phyloP scores from a whole-genome alignment of 2,797 vertebrate species.

The Pantherophis vulpinus region DNA sequence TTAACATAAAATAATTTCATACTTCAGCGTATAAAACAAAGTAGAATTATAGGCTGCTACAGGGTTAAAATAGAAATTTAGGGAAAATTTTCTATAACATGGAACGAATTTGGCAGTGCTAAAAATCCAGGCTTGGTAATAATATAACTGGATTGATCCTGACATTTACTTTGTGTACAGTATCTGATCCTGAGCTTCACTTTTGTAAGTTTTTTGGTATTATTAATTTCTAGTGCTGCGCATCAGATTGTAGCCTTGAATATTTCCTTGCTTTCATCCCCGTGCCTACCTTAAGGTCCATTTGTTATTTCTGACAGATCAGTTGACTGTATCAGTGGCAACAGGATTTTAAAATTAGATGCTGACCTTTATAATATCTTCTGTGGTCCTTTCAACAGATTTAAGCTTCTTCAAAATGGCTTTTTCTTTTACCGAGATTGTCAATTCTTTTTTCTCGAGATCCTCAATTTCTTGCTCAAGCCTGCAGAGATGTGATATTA shows the following conservation, averaged over 20 bases:
- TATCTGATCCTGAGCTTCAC: neutral
- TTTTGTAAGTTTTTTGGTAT: neutral
- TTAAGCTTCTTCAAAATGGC: constrained; percentile 86
- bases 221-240: neutral
- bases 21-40: neutral
- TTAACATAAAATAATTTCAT: neutral
- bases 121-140: neutral
- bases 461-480: constrained; percentile 86
- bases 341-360: neutral
- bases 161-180: neutral
- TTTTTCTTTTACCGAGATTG: constrained; percentile 86
- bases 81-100: neutral
- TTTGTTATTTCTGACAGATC: neutral
- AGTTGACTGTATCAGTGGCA: neutral
- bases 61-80: neutral
- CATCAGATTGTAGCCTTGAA: neutral
- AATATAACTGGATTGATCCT: neutral
- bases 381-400: constrained; percentile 86
- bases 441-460: constrained; percentile 85
- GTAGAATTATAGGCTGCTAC: neutral
- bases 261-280: neutral
- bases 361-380: constrained; percentile 92
- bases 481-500: constrained; percentile 67
- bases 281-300: neutral
- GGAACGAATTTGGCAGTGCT: neutral